Evolutionary conservation across 2,797 vertebrate genomes (phyloP), one percentile per base, ranked within the genome.

Genomic region (Neosilurus mollespiculum): DNA sequence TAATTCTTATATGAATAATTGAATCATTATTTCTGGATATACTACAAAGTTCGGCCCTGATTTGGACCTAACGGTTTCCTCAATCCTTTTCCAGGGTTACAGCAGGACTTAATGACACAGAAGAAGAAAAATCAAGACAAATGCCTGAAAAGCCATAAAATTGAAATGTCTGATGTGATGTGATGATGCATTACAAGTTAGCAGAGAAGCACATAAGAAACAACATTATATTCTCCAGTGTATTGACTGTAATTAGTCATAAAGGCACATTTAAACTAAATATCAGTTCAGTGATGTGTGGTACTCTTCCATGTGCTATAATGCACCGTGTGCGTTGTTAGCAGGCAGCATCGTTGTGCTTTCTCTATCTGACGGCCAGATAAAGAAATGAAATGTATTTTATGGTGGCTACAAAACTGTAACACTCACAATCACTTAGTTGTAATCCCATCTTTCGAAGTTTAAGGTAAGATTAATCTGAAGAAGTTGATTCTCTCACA

Each of bases 171-270:
- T 43, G 8, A 43, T 43, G 43, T 43, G 8, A 43, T 43, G 43
- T 43, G 43, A 43, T 43, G 8, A 43, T 43, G 43, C 24, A 54
- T 53, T 54, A 53, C 15, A 26, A 26, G 12, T 12, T 53, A 9
- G 22, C 22, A 71, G 15, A 73, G 24, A 58, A 72, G 43, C 11
- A 71, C 5, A 71, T 72, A 24, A 30, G 18, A 20, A 11, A 62
- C 75, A 26, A 61, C 7, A 24, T 43, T 37, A 9, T 43, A 62
- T 78, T 49, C 37, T 78, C 77, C 77, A 65, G 77, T 78, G 77
- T 78, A 65, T 51, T 14, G 77, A 78, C 61, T 78, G 12, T 7
- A 26, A 65, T 30, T 51, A 26, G 22, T 26, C 37, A 64, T 78
- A 78, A 37, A n/a, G 1, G 53, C 26, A 73, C 24, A 54, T 54